Percentiles rank a stretch among this genome's conserved stretches.
These are phyloP conservation scores for Apistogramma diplotaenia DNA, from an alignment of 2,113 vertebrate genomes.

Conservation along the genomic window DNA sequence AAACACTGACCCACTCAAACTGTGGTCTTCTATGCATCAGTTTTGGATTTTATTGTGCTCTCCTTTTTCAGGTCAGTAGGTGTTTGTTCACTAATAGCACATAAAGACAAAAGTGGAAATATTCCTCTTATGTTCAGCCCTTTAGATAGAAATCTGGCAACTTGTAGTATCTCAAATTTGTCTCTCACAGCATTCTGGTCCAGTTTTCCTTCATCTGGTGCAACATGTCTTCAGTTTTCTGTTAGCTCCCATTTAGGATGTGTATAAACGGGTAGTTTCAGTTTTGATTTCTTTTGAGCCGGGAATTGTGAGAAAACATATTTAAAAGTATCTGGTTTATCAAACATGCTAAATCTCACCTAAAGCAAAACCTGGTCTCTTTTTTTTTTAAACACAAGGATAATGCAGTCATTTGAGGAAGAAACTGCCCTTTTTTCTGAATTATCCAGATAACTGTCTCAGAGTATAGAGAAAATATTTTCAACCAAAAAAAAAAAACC, in stretches of 20 bases:
- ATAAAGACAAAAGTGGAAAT: not conserved
- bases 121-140: not conserved
- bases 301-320: not conserved
- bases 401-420: not conserved
- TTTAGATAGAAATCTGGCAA: not conserved
- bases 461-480: not conserved
- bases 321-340: not conserved
- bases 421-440: not conserved
- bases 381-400: not conserved
- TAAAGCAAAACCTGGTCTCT: conserved; percentile 37
- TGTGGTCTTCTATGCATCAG: conserved; percentile 24
- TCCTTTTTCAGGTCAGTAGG: not conserved
- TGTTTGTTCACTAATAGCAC: not conserved
- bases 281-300: not conserved
- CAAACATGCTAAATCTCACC: not conserved
- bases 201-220: not conserved
- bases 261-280: not conserved
- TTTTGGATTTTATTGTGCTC: not conserved
- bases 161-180: not conserved
- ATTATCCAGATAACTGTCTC: not conserved
- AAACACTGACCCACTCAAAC: not conserved
- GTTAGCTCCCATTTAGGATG: not conserved
- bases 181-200: not conserved
- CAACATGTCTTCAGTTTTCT: not conserved
- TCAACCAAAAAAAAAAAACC: not conserved